Percentiles rank a stretch among this genome's conserved stretches.
Conservation (phyloP, 2,797 vertebrate genomes). For the Falco biarmicus region DNA sequence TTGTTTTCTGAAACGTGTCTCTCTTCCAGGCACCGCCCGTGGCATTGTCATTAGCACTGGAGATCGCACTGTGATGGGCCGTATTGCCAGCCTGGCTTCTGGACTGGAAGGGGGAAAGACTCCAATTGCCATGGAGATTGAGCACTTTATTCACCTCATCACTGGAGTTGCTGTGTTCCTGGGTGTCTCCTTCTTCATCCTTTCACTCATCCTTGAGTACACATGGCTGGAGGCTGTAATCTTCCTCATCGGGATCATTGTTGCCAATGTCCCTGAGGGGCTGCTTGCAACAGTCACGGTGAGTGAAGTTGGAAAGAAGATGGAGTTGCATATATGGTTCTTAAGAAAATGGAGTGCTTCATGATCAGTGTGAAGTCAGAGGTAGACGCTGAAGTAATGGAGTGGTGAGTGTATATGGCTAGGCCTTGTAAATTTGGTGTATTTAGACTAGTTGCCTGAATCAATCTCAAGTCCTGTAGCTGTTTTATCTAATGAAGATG, state of each 20-base stretch:
- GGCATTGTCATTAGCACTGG: conserved; percentile 94
- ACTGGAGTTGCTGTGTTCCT: conserved; percentile 96
- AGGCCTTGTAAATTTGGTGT: neutral
- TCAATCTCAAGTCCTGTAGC: neutral
- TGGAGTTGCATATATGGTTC: neutral
- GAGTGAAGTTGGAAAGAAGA: conserved; percentile 41
- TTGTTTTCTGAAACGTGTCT: neutral
- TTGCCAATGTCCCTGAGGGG: conserved; percentile 96
- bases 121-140: conserved; percentile 92
- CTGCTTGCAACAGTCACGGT: conserved; percentile 96
- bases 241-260: conserved; percentile 98
- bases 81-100: conserved; percentile 93
- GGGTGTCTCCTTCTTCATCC: conserved; percentile 91
- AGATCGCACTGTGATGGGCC: conserved; percentile 96
- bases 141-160: conserved; percentile 97
- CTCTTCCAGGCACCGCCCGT: conserved; percentile 87
- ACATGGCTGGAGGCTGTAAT: conserved; percentile 96
- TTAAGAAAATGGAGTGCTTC: neutral
- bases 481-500: neutral
- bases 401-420: neutral
- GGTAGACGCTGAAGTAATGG: neutral
- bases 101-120: conserved; percentile 93
- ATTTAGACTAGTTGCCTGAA: neutral
- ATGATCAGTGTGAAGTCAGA: neutral
- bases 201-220: conserved; percentile 94